Evolutionary conservation across 2,797 vertebrate genomes (phyloP).

Genomic region (Falco biarmicus): DNA sequence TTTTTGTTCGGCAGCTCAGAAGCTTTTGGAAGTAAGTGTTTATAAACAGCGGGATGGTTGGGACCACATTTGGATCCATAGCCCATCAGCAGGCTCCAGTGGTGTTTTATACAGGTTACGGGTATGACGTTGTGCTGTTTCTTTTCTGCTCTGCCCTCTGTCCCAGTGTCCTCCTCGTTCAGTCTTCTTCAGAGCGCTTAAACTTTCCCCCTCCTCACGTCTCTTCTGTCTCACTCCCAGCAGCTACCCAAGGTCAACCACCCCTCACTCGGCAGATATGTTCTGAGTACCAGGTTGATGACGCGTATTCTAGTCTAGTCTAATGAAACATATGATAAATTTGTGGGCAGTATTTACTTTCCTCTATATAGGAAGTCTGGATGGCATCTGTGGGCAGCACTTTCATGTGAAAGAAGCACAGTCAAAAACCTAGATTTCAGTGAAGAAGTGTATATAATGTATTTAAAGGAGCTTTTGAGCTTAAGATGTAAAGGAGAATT

Average conservation of each 20-base stretch:
- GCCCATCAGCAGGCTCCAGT: background rate
- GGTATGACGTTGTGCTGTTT: background rate
- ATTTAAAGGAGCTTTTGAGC: conserved; percentile 36
- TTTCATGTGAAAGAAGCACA: background rate
- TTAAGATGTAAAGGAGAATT: conserved; percentile 38
- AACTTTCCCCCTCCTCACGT: background rate
- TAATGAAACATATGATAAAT: background rate
- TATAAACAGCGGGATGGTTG: conserved; percentile 30
- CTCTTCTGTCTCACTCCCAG: background rate
- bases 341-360: background rate
- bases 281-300: background rate
- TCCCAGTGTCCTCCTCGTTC: background rate
- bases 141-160: background rate
- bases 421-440: background rate
- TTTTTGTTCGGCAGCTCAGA: conserved; percentile 26
- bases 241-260: background rate
- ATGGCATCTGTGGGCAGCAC: background rate
- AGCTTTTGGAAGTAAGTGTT: conserved; percentile 47
- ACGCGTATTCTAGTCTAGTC: background rate
- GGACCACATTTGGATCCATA: background rate
- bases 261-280: background rate
- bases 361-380: background rate
- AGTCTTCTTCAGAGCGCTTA: background rate
- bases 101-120: background rate
- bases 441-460: background rate